Percentiles rank a stretch among this genome's conserved stretches.
phyloP scores from a whole-genome alignment of 2,113 vertebrate species.

The Hippolais icterina region DNA sequence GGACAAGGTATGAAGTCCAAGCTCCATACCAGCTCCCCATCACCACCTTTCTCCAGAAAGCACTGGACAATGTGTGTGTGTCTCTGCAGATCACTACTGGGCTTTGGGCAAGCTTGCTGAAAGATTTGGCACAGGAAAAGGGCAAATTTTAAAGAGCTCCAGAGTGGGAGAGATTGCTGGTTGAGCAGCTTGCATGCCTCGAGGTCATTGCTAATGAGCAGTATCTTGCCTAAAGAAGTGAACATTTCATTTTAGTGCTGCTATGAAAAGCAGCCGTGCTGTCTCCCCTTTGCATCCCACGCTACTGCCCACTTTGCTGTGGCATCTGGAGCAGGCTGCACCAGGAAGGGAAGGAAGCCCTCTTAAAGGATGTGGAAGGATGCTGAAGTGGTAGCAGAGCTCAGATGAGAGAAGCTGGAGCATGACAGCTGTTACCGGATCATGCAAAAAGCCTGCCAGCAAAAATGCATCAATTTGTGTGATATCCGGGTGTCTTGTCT shows the following conservation, averaged over 20 bases:
- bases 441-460: slow-evolving; percentile 66
- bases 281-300: not conserved
- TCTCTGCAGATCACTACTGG: not conserved
- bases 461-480: slow-evolving; percentile 67
- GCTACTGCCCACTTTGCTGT: not conserved
- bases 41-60: not conserved
- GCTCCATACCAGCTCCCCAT: not conserved
- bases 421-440: slow-evolving; percentile 66
- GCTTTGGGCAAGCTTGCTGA: not conserved
- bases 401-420: slow-evolving; percentile 51
- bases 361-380: not conserved
- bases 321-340: slow-evolving; percentile 25
- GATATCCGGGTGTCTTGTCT: slow-evolving; percentile 63
- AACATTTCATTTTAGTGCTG: slow-evolving; percentile 17
- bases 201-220: slow-evolving; percentile 58
- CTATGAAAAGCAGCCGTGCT: not conserved
- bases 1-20: not conserved
- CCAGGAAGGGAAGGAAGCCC: not conserved
- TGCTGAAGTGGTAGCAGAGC: not conserved
- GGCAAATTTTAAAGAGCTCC: slow-evolving; percentile 56
- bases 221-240: slow-evolving; percentile 26
- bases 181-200: slow-evolving; percentile 43
- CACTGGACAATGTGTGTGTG: not conserved
- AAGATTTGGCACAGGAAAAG: slow-evolving; percentile 26
- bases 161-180: slow-evolving; percentile 15